Conservation (phyloP, 1,140 invertebrate genomes). For the Dolichoris vasculosae region DNA sequence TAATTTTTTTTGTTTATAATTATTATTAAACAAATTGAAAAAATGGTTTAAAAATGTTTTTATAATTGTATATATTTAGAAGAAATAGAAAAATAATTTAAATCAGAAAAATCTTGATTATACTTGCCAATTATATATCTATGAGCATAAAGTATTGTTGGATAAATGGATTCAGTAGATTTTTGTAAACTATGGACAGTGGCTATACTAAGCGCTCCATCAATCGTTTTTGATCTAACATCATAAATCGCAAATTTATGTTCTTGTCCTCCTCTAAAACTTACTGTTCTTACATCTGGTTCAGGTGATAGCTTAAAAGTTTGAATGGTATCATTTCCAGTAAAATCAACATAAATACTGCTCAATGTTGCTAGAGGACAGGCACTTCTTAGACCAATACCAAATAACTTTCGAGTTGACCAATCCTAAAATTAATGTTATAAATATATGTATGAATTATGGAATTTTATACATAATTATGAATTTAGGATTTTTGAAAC, state of each 20-base stretch:
- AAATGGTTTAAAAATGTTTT: too few species aligned
- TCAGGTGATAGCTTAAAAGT: slow-evolving; percentile 77
- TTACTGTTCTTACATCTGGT: slow-evolving; percentile 76
- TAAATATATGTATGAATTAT: neutral
- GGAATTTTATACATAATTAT: neutral
- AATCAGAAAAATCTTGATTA: slow-evolving; percentile 11
- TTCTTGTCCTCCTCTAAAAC: slow-evolving; percentile 80
- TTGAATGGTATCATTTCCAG: slow-evolving; percentile 76
- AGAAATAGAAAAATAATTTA: neutral
- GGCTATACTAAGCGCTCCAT: slow-evolving; percentile 82
- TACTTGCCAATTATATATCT: slow-evolving; percentile 85
- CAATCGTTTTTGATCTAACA: slow-evolving; percentile 72
- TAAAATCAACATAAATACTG: slow-evolving; percentile 89
- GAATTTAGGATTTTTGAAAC: slow-evolving; percentile 6
- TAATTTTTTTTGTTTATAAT: slow-evolving; percentile 15
- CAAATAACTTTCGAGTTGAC: slow-evolving; percentile 91
- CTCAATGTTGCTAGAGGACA: slow-evolving; percentile 87
- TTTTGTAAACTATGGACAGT: slow-evolving; percentile 72
- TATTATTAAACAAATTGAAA: neutral
- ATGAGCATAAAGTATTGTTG: slow-evolving; percentile 84
- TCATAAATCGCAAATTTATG: slow-evolving; percentile 82
- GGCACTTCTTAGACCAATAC: slow-evolving; percentile 83
- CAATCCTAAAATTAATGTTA: slow-evolving; percentile 78
- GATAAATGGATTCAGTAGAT: slow-evolving; percentile 75
- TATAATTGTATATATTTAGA: too few species aligned